Evolutionary conservation across 2,113 vertebrate species (phyloP).

Genomic region (Brachionichthys hirsutus): DNA sequence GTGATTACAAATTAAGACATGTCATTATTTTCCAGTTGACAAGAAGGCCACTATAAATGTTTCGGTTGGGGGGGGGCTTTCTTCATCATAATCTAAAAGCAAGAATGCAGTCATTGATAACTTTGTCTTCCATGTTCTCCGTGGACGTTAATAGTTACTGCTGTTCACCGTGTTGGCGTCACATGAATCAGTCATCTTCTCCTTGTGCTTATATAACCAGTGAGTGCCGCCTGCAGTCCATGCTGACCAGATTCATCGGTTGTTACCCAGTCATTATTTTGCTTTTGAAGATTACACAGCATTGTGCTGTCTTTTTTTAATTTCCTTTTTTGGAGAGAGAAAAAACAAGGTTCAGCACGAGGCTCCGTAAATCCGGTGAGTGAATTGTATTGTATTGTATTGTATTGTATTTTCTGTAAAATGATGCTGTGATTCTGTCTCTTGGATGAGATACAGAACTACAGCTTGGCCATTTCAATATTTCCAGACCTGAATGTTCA

Average conservation of each 20-base stretch:
- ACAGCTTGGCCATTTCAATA: constrained; percentile 40
- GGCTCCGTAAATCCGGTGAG: constrained; percentile 11
- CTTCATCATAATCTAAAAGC: constrained; percentile 5
- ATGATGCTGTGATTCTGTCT: constrained; percentile 33
- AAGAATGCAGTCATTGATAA: neutral
- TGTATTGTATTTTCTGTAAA: constrained; percentile 44
- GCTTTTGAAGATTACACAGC: constrained; percentile 24
- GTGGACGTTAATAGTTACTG: neutral
- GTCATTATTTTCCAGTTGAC: neutral
- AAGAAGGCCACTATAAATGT: no score
- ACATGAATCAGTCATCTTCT: constrained; percentile 53
- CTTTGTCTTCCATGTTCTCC: neutral
- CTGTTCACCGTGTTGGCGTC: constrained; percentile 31
- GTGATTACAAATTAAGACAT: neutral
- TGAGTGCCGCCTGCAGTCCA: constrained; percentile 31
- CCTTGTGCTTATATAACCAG: constrained; percentile 57
- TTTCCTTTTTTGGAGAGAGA: neutral
- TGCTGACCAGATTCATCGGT: constrained; percentile 36
- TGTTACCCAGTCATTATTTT: constrained; percentile 39
- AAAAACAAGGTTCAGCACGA: neutral
- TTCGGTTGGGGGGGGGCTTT: no score
- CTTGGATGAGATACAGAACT: constrained; percentile 40
- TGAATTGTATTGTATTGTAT: constrained; percentile 3
- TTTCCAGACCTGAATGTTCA: constrained; percentile 31
- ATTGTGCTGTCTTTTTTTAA: neutral